Evolutionary conservation across 2,888 invertebrate species (phyloP).

Genomic region (Agrypnus murinus): DNA sequence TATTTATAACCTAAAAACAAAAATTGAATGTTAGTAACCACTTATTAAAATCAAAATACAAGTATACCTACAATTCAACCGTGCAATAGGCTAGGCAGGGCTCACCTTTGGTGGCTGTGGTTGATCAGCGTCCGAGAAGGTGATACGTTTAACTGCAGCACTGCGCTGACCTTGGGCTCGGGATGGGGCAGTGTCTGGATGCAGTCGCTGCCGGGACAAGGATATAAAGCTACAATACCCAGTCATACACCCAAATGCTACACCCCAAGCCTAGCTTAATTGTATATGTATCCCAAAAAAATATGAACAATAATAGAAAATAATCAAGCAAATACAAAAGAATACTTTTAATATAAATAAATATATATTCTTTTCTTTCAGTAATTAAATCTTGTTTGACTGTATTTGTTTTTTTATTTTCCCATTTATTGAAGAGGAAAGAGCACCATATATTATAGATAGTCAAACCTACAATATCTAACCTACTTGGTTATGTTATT

Average conservation of each 20-base stretch:
- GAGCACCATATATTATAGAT: constrained; percentile 41
- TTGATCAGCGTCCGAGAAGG: constrained; percentile 67
- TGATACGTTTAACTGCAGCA: constrained; percentile 73
- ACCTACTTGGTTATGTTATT: constrained; percentile 41
- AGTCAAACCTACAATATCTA: constrained; percentile 34
- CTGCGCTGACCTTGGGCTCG: constrained; percentile 67
- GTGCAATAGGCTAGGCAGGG: constrained; percentile 57
- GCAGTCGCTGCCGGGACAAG: constrained; percentile 70
- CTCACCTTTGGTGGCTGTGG: constrained; percentile 70
- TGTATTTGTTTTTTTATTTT: constrained; percentile 3
- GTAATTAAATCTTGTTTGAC: neutral
- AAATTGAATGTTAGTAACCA: constrained; percentile 25
- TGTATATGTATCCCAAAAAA: constrained; percentile 50
- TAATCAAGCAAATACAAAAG: constrained; percentile 9
- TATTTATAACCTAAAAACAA: neutral
- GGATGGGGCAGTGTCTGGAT: constrained; percentile 67
- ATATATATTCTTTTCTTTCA: neutral
- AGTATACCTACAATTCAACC: constrained; percentile 39
- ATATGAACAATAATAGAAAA: constrained; percentile 38
- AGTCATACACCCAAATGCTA: constrained; percentile 64
- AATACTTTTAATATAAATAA: constrained; percentile 12
- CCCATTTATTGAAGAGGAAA: constrained; percentile 36
- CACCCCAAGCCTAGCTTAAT: constrained; percentile 64
- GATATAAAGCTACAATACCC: constrained; percentile 69
- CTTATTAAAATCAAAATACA: constrained; percentile 33